Evolutionary conservation across 2,888 invertebrate species (phyloP).

Genomic region (Drosophila cognata): DNA sequence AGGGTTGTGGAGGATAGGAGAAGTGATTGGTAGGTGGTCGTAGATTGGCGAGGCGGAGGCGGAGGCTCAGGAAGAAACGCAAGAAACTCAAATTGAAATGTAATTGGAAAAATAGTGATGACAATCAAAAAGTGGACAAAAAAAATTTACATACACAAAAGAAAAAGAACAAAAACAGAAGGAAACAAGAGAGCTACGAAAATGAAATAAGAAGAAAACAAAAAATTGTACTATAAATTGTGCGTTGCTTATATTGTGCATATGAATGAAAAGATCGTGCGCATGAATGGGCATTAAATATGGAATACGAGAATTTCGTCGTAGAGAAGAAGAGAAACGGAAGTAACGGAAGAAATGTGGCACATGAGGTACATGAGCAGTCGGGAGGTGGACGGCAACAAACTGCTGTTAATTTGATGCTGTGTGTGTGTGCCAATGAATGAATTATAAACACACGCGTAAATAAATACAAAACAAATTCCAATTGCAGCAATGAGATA

Average conservation of each 20-base stretch:
- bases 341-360: constrained; percentile 15
- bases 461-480: constrained; percentile 13
- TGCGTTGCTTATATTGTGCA: constrained; percentile 61
- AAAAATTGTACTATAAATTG: constrained; percentile 54
- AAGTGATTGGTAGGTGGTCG: not conserved
- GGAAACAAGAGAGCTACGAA: not conserved
- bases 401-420: constrained; percentile 41
- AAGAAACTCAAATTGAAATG: constrained; percentile 63
- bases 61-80: constrained; percentile 41
- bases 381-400: constrained; percentile 18
- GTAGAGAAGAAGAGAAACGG: constrained; percentile 3
- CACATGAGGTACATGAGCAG: constrained; percentile 15
- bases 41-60: not conserved
- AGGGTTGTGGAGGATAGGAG: not conserved
- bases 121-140: constrained; percentile 38
- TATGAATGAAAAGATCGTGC: constrained; percentile 72
- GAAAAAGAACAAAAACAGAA: not conserved
- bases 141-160: not conserved
- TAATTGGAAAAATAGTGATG: constrained; percentile 62
- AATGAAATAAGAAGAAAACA: constrained; percentile 33
- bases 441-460: constrained; percentile 41
- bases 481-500: constrained; percentile 41
- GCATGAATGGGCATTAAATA: constrained; percentile 71
- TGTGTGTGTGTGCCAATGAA: constrained; percentile 39
- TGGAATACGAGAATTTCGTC: constrained; percentile 37